Percentiles rank a stretch among this genome's conserved stretches.
Evolutionary conservation across 2,797 vertebrate species (phyloP).

Genomic region (Acanthurus lineatus): DNA sequence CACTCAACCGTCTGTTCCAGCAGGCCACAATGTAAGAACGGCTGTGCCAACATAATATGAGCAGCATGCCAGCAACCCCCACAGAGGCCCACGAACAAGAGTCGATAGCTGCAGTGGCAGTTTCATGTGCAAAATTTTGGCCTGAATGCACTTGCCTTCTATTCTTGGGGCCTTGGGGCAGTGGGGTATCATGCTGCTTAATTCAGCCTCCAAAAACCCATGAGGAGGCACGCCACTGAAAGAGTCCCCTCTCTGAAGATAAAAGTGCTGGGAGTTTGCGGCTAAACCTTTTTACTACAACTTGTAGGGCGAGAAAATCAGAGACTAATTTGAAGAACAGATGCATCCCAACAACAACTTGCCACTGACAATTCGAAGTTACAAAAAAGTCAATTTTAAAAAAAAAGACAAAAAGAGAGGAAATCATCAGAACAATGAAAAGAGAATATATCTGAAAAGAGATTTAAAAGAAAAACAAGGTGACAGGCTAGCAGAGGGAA

Average conservation of each 20-base stretch:
- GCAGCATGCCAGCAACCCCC: conserved; percentile 67
- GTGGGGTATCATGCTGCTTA: conserved; percentile 49
- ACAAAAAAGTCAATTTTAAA: background rate
- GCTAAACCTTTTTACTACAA: conserved; percentile 32
- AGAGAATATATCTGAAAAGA: background rate
- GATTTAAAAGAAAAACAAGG: conserved; percentile 7
- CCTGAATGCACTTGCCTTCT: conserved; percentile 55
- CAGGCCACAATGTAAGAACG: conserved; percentile 56
- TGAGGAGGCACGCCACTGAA: conserved; percentile 12
- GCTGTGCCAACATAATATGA: conserved; percentile 62
- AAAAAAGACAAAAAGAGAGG: background rate
- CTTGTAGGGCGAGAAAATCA: conserved; percentile 5
- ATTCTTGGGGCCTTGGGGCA: conserved; percentile 48
- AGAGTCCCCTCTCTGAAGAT: conserved; percentile 33
- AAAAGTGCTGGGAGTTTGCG: conserved; percentile 6
- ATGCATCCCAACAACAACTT: background rate
- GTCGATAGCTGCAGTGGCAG: conserved; percentile 61
- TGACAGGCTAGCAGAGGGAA: conserved; percentile 35
- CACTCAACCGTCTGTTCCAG: conserved; percentile 19
- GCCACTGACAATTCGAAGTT: background rate
- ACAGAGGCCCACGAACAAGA: conserved; percentile 65
- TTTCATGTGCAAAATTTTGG: conserved; percentile 69
- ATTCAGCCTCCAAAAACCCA: conserved; percentile 46
- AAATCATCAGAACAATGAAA: conserved; percentile 1
- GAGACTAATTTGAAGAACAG: conserved; percentile 5